Conservation (phyloP, 2,113 vertebrate species). For the Hiodon tergisus region DNA sequence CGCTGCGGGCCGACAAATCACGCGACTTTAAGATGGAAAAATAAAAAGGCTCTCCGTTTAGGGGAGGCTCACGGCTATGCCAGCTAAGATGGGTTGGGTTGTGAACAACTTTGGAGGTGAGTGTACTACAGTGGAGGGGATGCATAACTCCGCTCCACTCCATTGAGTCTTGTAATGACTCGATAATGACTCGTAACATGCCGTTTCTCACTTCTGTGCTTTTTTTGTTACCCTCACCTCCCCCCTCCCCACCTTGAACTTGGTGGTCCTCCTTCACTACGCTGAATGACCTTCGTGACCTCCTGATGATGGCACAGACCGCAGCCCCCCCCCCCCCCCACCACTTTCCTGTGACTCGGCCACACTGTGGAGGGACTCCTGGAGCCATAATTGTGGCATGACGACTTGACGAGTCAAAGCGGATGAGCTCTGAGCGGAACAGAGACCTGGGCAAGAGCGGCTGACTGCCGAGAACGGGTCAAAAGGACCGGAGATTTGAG, state of each 20-base stretch:
- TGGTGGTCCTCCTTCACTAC: not conserved
- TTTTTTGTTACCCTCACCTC: constrained; percentile 29
- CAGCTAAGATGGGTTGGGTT: constrained; percentile 25
- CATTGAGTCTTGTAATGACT: constrained; percentile 33
- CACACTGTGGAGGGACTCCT: too few species aligned
- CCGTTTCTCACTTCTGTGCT: constrained; percentile 32
- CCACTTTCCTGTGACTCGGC: too few species aligned
- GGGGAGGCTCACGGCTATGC: not conserved
- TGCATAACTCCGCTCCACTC: constrained; percentile 27
- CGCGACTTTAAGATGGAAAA: too few species aligned
- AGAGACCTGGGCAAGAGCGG: too few species aligned
- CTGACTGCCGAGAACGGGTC: too few species aligned
- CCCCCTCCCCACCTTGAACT: constrained; percentile 7
- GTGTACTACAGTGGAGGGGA: not conserved
- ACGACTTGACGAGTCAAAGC: too few species aligned
- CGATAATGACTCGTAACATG: not conserved
- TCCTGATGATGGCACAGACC: too few species aligned
- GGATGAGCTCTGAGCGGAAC: too few species aligned
- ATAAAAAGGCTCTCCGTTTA: not conserved
- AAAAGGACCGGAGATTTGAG: too few species aligned
- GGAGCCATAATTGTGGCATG: too few species aligned
- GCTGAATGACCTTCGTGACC: too few species aligned
- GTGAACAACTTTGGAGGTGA: constrained; percentile 32
- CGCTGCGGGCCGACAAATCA: not conserved
- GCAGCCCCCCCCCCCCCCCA: too few species aligned